phyloP scores from a whole-genome alignment of 1,140 invertebrate genomes.

The Leucophenga varia region DNA sequence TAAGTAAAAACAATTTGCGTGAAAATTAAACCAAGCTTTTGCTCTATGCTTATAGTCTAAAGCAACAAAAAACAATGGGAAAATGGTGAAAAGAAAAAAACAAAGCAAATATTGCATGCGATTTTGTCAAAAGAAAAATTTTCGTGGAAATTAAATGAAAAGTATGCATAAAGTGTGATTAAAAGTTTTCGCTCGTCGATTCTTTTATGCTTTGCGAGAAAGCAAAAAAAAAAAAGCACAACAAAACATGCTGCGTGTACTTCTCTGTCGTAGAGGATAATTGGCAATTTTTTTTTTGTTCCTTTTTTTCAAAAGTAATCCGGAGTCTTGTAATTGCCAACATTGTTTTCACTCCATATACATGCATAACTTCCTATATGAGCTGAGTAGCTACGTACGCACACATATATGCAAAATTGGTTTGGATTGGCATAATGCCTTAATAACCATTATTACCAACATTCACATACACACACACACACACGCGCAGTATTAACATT shows the following conservation, averaged over 20 bases:
- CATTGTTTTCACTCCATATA: no score
- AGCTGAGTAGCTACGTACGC: constrained; percentile 11
- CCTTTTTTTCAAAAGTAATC: no score
- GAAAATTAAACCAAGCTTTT: constrained; percentile 52
- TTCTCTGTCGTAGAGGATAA: no score
- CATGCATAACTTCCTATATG: no score
- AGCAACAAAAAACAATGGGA: constrained; percentile 25
- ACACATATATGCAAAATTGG: constrained; percentile 9
- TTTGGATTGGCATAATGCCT: constrained; percentile 24
- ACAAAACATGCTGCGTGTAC: no score
- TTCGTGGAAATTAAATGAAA: constrained; percentile 37
- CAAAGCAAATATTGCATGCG: background rate
- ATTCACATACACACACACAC: constrained; percentile 1
- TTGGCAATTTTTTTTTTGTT: no score
- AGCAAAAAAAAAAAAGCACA: no score
- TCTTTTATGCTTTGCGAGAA: no score
- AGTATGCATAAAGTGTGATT: constrained; percentile 47
- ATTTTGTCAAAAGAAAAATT: background rate
- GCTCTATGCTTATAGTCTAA: no score
- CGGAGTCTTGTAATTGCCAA: constrained; percentile 25
- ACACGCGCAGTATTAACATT: no score
- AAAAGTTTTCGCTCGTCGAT: constrained; percentile 43
- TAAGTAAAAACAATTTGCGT: constrained; percentile 47
- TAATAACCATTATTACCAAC: constrained; percentile 16
- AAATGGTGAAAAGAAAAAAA: background rate